Percentiles rank a stretch among this genome's conserved stretches.
Evolutionary conservation across 64 coral and sea anemone species (phyloP).

Genomic region (Dendrophyllia cribrosa): DNA sequence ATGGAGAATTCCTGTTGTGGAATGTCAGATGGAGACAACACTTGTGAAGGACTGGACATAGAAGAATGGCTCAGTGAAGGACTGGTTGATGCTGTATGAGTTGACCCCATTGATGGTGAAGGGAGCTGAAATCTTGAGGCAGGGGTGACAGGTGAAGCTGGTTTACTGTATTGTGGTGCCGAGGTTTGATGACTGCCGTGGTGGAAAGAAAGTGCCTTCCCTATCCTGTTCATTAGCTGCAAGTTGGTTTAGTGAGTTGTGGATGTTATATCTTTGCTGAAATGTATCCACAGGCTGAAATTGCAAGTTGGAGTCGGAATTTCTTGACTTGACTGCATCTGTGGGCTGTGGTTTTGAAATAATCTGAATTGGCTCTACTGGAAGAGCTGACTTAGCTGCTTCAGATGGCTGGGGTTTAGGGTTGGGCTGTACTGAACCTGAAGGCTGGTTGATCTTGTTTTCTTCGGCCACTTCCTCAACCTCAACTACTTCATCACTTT

Average conservation of each 20-base stretch:
- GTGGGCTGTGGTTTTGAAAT: not conserved
- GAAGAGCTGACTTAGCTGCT: not conserved
- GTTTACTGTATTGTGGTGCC: not conserved
- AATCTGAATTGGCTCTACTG: not conserved
- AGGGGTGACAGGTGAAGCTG: not conserved
- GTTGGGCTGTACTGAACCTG: not conserved
- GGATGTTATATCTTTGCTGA: conserved; percentile 19
- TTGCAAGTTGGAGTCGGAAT: not conserved
- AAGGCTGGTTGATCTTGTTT: conserved; percentile 5
- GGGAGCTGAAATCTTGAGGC: conserved; percentile 10
- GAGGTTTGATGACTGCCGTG: not conserved
- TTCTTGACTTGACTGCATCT: conserved; percentile 4
- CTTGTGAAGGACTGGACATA: conserved; percentile 10
- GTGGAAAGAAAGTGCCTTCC: conserved; percentile 10
- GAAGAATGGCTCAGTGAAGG: conserved; percentile 12
- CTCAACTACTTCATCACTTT: not conserved
- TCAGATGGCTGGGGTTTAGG: not conserved
- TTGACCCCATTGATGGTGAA: not conserved
- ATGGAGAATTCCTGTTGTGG: conserved; percentile 31
- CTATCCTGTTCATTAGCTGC: conserved; percentile 1
- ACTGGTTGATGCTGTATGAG: not conserved
- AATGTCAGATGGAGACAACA: conserved; percentile 6
- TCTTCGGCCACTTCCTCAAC: not conserved
- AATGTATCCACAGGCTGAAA: conserved; percentile 19
- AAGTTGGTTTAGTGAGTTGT: not conserved